These are phyloP conservation scores for Cataglyphis cursor DNA, from an alignment of 2,888 invertebrate species.

Conservation along the genomic window DNA sequence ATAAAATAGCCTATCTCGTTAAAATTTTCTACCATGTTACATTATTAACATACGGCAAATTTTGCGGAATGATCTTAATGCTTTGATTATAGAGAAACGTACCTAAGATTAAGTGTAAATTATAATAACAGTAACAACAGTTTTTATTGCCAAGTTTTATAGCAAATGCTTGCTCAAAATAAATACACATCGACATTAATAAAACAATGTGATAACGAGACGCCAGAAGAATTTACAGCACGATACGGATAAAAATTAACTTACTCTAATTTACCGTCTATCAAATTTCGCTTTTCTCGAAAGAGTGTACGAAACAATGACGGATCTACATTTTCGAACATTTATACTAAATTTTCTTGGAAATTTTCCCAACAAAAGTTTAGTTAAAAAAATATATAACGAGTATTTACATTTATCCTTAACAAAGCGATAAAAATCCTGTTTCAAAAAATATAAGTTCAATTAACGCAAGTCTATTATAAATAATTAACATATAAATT, in stretches of 20 bases:
- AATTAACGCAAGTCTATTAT: constrained; percentile 1
- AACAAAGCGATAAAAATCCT: neutral
- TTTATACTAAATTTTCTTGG: neutral
- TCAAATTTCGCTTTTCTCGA: neutral
- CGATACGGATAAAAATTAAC: neutral
- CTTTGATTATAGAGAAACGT: constrained; percentile 34
- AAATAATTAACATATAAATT: constrained; percentile 1
- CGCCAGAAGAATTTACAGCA: neutral
- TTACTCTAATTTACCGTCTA: constrained; percentile 1
- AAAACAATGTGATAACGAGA: constrained; percentile 35
- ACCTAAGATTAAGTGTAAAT: constrained; percentile 61
- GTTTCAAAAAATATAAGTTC: constrained; percentile 9
- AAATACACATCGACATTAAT: constrained; percentile 54
- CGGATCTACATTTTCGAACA: constrained; percentile 25
- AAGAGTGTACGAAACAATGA: constrained; percentile 1
- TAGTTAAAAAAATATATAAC: neutral
- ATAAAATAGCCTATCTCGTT: constrained; percentile 15
- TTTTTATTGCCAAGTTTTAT: constrained; percentile 65
- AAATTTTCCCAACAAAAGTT: neutral
- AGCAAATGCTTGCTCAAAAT: constrained; percentile 63
- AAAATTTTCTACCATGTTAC: constrained; percentile 17
- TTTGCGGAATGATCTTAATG: neutral
- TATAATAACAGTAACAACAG: constrained; percentile 72
- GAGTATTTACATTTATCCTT: neutral
- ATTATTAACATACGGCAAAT: constrained; percentile 31